A percentile compares a stretch with the other conserved stretches of the same genome.
phyloP scores from a whole-genome alignment of 2,113 vertebrate genomes.

The Anthoscopus minutus region DNA sequence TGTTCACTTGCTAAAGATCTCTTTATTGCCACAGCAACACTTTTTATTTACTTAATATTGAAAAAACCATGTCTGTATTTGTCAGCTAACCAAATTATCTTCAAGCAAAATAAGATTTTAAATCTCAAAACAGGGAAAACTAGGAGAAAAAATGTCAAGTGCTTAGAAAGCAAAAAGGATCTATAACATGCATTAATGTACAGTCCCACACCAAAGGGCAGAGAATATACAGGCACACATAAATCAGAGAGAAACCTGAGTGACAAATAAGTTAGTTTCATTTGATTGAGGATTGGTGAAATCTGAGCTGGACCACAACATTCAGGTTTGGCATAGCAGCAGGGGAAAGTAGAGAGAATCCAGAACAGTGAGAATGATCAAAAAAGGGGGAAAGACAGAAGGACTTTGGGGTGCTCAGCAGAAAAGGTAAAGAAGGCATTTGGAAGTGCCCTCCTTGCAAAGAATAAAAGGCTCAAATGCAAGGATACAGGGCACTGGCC shows the following conservation, averaged over 20 bases:
- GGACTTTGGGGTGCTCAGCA: not conserved
- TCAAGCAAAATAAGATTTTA: conserved; percentile 4
- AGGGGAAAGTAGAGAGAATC: not conserved
- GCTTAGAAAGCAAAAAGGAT: not conserved
- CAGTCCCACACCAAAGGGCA: not conserved
- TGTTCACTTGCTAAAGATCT: not conserved
- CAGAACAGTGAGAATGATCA: not conserved
- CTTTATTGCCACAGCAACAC: not conserved
- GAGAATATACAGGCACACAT: not conserved
- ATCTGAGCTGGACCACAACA: not conserved
- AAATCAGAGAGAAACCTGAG: not conserved
- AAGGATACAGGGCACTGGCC: not conserved
- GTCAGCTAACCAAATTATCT: conserved; percentile 10
- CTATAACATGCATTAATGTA: not conserved
- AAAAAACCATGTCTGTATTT: conserved; percentile 2
- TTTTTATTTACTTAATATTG: not conserved
- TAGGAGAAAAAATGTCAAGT: not conserved
- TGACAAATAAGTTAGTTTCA: not conserved
- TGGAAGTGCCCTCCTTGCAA: not conserved
- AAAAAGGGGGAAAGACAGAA: not conserved
- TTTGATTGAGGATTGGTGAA: not conserved
- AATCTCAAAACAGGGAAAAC: conserved; percentile 12
- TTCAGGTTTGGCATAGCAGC: not conserved
- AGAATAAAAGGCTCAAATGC: not conserved
- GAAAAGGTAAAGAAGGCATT: not conserved